Evolutionary conservation across 2,888 invertebrate species (phyloP).

Genomic region (Philereme transversata): DNA sequence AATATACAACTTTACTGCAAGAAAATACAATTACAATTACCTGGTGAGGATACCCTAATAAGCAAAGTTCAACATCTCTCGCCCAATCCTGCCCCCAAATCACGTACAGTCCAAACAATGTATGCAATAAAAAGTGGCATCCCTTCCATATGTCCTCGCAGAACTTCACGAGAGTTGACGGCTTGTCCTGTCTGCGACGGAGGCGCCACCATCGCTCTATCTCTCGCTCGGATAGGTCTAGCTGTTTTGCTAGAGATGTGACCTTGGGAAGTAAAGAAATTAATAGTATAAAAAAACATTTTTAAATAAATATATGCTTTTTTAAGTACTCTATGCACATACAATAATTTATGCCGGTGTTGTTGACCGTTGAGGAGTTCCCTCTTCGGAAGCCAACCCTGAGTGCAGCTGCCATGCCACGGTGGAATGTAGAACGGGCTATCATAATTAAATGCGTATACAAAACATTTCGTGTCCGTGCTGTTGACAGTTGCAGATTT

Average conservation of each 20-base stretch:
- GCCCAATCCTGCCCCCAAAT: constrained; percentile 97
- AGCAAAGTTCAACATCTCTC: constrained; percentile 95
- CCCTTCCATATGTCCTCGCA: constrained; percentile 96
- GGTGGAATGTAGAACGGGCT: too few species aligned
- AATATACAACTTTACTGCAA: too few species aligned
- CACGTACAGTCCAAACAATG: constrained; percentile 90
- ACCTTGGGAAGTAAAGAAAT: neutral
- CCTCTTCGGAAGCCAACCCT: too few species aligned
- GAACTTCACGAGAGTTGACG: constrained; percentile 94
- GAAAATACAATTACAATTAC: constrained; percentile 57
- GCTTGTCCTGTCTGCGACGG: constrained; percentile 92
- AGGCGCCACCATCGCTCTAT: constrained; percentile 96
- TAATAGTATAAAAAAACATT: too few species aligned
- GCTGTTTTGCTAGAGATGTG: constrained; percentile 88
- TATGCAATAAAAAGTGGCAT: constrained; percentile 91
- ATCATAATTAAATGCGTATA: too few species aligned
- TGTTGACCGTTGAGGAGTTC: too few species aligned
- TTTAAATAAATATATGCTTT: too few species aligned
- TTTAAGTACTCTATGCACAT: too few species aligned
- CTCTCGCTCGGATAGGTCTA: constrained; percentile 92
- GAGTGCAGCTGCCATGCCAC: too few species aligned
- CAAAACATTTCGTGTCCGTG: too few species aligned
- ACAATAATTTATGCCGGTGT: too few species aligned
- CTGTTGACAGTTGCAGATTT: too few species aligned
- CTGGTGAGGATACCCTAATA: constrained; percentile 90